Evolutionary conservation across 1,140 invertebrate species (phyloP), one percentile per base, ranked within the genome.

Genomic region (Notospermus geniculatus): DNA sequence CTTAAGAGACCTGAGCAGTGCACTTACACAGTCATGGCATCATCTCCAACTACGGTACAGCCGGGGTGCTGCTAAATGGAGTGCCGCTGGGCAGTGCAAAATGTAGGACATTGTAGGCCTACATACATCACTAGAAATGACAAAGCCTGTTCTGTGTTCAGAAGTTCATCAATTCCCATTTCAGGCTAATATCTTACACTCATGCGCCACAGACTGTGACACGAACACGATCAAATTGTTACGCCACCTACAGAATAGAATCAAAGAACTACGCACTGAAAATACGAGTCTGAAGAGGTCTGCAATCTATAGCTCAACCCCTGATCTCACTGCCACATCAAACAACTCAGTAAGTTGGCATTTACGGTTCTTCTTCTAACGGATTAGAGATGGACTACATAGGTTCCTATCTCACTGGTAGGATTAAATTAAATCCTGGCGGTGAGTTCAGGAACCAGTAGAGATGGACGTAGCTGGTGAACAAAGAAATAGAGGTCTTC

Each of bases 181-280:
- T 25, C 58, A 65, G 60, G 45, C 46, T 46, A 36, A 36, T 15
- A 36, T 36, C 32, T 15, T 36, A 36, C 4, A 36, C 32, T 36
- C 32, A 36, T 36, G 32, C 32, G 15, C 5, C 32, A 7, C 32
- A 36, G 32, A 36, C 32, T 36, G 32, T 36, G 59, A 61, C 39
- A 57, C 59, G 30, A 59, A 45, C 53, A 54, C 61, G 25, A 52
- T 61, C 45, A 66, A 64, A 59, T 57, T 65, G 58, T 30, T 70
- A 9, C 61, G 63, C 54, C 63, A 62, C 29, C 50, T 67, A 54
- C 58, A 65, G 55, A 52, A 19, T 25, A 65, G 63, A 58, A 64
- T 71, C 29, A 57, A 65, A 29, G 67, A 72, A 45, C 67, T 74
- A 11, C 64, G 70, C 45, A 61, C 57, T 23, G 69, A 74, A 19